A percentile compares a stretch with the other conserved stretches of the same genome.
Conservation (phyloP, 2,113 vertebrate species). For the Cryptoleucopteryx plumbea region DNA sequence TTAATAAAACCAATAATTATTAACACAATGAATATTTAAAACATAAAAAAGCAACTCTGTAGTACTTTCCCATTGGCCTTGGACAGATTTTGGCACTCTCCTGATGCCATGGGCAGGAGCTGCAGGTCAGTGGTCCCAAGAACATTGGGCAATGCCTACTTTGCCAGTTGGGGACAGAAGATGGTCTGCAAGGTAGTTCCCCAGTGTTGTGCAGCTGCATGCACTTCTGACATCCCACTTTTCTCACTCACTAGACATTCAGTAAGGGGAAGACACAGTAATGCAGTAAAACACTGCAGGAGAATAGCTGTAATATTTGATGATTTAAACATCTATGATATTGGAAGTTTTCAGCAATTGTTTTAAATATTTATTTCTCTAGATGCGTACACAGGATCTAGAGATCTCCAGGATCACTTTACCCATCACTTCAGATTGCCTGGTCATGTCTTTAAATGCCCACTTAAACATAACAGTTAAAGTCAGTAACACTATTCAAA, state of each 20-base stretch:
- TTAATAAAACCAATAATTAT: not conserved
- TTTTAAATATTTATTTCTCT: not conserved
- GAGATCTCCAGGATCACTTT: not conserved
- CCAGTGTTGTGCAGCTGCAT: not conserved
- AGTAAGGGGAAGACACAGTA: not conserved
- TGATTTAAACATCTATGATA: not conserved
- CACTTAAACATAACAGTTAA: not conserved
- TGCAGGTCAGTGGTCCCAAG: not conserved
- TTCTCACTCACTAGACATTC: not conserved
- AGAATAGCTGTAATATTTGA: not conserved
- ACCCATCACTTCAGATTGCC: not conserved
- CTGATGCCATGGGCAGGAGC: not conserved
- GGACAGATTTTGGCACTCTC: not conserved
- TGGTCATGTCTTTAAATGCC: not conserved
- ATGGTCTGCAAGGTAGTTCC: not conserved
- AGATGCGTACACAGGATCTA: not conserved
- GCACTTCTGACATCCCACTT: not conserved
- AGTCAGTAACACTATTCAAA: not conserved
- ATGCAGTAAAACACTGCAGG: not conserved
- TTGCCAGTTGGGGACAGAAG: not conserved
- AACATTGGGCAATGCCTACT: not conserved
- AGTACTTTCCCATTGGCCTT: not conserved
- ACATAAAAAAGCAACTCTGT: not conserved
- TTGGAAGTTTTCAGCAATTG: not conserved
- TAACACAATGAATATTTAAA: not conserved